Evolutionary conservation across 2,113 vertebrate genomes (phyloP), one percentile per base, ranked within the genome.

Genomic region (Gallinago media): DNA sequence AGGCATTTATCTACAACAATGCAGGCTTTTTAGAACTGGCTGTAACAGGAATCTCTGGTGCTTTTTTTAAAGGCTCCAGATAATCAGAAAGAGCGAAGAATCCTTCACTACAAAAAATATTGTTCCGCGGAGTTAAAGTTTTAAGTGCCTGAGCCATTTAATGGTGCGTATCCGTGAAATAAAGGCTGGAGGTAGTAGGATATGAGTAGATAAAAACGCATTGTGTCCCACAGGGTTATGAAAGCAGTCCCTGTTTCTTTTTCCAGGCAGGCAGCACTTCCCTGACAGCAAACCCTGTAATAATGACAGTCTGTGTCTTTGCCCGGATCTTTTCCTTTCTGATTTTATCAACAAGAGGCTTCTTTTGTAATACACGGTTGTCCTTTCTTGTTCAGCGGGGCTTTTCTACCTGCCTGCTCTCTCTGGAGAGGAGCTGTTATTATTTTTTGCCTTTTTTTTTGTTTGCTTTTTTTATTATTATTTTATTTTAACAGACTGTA

Each of bases 121-220:
- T 42, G 20, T 4, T 52, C 20, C 4, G 0, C 18, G 49, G 34
- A 20, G 17, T 38, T 70, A 19, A 56, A 73, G 8, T 46, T 22
- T 73, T 5, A 36, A 42, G 61, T 12, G 15, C 16, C 61, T 46
- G 61, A 56, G 62, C 47, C 36, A 2, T 46, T 31, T 40, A 12
- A 15, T 40, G 0, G 0, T 2, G 5, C 3, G 0, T 4, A 19
- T 11, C 56, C 44, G 11, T 44, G 76, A 34, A 44, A 12, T 46
- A 27, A 84, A 78, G 25, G 23, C 76, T 63, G 81, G 9, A 5
- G 59, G 36, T 21, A 26, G 50, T 1, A 16, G 75, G 71, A 13
- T 25, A 0, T 2, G 1, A 76, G 46, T 2, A 3, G 2, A 38
- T 59, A 29, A 27, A 65, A 47, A 8, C 17, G 34, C 11, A 0